Percentiles rank a stretch among this genome's conserved stretches.
Conservation (phyloP, 1,140 invertebrate genomes). For the Bombus consobrinus region DNA sequence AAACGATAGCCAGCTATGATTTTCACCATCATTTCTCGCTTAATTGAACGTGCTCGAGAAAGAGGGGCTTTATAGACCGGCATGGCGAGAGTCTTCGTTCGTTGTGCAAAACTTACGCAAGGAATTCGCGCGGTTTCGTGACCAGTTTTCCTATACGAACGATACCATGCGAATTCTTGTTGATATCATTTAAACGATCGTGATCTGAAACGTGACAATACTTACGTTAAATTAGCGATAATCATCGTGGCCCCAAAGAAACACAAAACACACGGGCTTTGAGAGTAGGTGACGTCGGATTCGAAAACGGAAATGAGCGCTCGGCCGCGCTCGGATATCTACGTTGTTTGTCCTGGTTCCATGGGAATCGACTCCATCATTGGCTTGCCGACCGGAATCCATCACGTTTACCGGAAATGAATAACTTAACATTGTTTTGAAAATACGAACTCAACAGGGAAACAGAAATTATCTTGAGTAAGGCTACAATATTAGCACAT, state of each 20-base stretch:
- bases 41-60: conserved; percentile 23
- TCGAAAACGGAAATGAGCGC: conserved; percentile 77
- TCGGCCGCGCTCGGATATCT: conserved; percentile 59
- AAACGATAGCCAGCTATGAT: not conserved
- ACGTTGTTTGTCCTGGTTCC: conserved; percentile 39
- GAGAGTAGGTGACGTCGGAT: conserved; percentile 78
- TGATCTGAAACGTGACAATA: conserved; percentile 44
- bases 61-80: conserved; percentile 51
- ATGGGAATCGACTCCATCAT: conserved; percentile 8
- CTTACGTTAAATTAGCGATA: conserved; percentile 80
- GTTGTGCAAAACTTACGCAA: conserved; percentile 58
- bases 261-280: conserved; percentile 79
- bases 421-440: conserved; percentile 43
- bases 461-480: not conserved
- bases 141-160: conserved; percentile 64
- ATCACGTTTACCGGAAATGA: conserved; percentile 36
- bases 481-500: not conserved
- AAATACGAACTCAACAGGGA: not conserved
- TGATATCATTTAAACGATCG: not conserved
- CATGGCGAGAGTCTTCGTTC: conserved; percentile 38
- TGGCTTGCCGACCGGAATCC: not conserved
- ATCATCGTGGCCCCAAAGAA: conserved; percentile 80
- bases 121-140: conserved; percentile 70
- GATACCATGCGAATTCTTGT: conserved; percentile 55
- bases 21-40: conserved; percentile 21